phyloP scores from a whole-genome alignment of 2,797 vertebrate species.

The Tenualosa thibaudeaui region DNA sequence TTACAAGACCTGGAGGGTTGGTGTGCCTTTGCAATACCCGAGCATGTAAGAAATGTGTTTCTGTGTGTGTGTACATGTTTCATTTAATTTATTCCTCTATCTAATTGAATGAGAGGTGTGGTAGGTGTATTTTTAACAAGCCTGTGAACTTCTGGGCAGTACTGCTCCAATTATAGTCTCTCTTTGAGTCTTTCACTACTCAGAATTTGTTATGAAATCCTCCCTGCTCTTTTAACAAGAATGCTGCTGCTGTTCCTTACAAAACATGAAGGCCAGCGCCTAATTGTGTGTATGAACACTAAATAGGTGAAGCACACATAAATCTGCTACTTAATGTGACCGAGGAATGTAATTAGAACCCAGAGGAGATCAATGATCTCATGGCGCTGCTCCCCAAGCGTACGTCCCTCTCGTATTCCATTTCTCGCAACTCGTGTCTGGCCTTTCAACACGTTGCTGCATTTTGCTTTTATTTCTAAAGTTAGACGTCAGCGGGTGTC shows the following conservation, averaged over 20 bases:
- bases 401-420: neutral
- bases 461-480: neutral
- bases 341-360: constrained; percentile 42
- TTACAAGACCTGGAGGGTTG: neutral
- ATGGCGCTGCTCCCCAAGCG: neutral
- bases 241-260: neutral
- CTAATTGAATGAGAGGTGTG: constrained; percentile 69
- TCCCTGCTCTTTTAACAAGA: neutral
- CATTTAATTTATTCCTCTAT: constrained; percentile 56
- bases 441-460: neutral
- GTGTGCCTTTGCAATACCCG: neutral
- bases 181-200: constrained; percentile 53
- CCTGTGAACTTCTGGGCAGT: constrained; percentile 51
- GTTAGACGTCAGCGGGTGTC: neutral
- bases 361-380: neutral
- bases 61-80: neutral
- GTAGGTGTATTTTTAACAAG: constrained; percentile 51
- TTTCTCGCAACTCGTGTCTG: neutral
- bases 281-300: neutral
- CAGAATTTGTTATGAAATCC: constrained; percentile 56
- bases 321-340: constrained; percentile 28
- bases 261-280: constrained; percentile 48
- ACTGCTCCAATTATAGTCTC: constrained; percentile 61
- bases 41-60: neutral
- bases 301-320: constrained; percentile 38